Evolutionary conservation across 2,113 vertebrate species (phyloP), one percentile per base, ranked within the genome.

Genomic region (Chaetodon auriga): DNA sequence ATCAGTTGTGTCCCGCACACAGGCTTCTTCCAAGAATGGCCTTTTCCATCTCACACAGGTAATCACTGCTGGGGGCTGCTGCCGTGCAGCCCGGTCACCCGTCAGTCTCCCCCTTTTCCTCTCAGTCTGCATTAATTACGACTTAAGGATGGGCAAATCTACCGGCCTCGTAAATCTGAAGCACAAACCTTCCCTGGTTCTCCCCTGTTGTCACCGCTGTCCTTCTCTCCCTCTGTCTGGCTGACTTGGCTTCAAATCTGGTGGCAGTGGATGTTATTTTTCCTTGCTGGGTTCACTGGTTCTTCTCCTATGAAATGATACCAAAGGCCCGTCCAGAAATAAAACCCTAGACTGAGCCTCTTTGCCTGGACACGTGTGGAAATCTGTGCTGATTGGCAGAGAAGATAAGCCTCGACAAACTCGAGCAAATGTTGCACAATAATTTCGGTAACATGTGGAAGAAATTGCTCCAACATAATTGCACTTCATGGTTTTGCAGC

Each of bases 1-100:
- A 93, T 83, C 78, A 89, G 87, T 95, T 95, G 90, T 96, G 85
- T 96, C 94, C 93, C 92, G 90, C 91, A 94, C 87, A 89, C 95
- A 96, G 95, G 95, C 91, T 76, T 25, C 92, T 86, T 80, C 93
- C 94, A 96, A 92, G 95, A 96, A 95, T 94, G 95, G 95, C 81
- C 89, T 94, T 94, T 95, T 94, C 90, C 93, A 93, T 90, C 71
- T 93, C 64, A 92, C 92, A 93, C 95, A 96, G 95, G 95, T 96
- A 96, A 96, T 90, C 57, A 68, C 55, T 65, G 66, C 73, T 54
- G 19, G 25, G 65, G 71, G 71, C 71, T 75, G 65, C 77, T 76
- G 65, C 69, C 43, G 76, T 65, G 58, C 87, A 84, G 88, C 63
- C 77, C 70, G 84, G 48, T 85, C 80, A 85, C 81, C 81, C 65